Base-by-base conservation (phyloP, 2,797 vertebrate species). In the Hydrocynus forskahlii region DNA sequence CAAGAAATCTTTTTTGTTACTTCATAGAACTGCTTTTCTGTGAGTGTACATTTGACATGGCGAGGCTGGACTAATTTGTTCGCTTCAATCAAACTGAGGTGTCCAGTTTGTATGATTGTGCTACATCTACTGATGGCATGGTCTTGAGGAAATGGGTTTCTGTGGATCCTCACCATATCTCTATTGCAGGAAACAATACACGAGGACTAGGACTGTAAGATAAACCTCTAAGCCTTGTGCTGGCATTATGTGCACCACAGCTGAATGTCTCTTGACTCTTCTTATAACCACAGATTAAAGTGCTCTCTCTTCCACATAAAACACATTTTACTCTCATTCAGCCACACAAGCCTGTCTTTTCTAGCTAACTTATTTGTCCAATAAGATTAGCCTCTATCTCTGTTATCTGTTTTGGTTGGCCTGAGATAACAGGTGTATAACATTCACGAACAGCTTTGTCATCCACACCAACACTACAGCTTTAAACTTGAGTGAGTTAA, bases 131-230 rank as follows among this genome's bases (percentile, higher is more conserved):
- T 43, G 16, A 62, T 68, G 75, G 66, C 64, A 19, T 54, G 43
- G 38, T 59, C 50, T 14, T 62, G 60, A 52, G 7, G 48, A 66
- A 77, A 19, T 13, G 7, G 48, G 57, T 43, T 77, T 66, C 57
- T 23, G 64, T 73, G 12, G 71, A 45, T 57, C 14, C 50, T 70
- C n/a, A 70, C 77, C 83, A 84, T 80, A 83, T 80, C 52, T 81
- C 81, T 86, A 72, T 92, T 88, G 90, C 85, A 91, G 83, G 78
- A 82, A 85, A 89, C 91, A 93, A 92, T 93, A 92, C 92, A 87
- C 71, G 57, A 85, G 86, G 88, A 75, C 67, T 77, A 86, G 86
- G 89, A 86, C 63, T 8, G 8, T 87, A 88, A 83, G 68, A 86
- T 86, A 84, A 85, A 82, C 82, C 89, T 83, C 85, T 89, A 89